Percentiles rank a stretch among this genome's conserved stretches.
These are phyloP conservation scores for Cataglyphis altisquamis DNA, from an alignment of 2,888 invertebrate genomes.

Conservation along the genomic window DNA sequence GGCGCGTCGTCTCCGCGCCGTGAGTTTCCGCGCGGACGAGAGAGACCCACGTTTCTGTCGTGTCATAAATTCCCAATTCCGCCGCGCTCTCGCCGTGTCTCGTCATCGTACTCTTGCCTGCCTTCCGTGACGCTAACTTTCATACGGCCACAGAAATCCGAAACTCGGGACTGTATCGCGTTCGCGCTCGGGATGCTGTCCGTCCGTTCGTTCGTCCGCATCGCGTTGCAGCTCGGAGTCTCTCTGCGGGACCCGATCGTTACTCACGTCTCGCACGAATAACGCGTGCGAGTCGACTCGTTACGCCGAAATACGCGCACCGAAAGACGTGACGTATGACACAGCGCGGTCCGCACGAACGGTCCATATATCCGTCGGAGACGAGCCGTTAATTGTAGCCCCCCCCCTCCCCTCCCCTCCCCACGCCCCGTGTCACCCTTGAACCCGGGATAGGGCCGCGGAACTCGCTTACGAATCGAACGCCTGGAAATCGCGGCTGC, in stretches of 20 bases:
- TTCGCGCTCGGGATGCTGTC: conserved; percentile 25
- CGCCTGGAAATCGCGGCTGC: conserved; percentile 8
- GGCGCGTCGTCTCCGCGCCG: conserved; percentile 68
- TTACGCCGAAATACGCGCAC: conserved; percentile 75
- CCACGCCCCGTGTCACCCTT: background rate
- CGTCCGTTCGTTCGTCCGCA: conserved; percentile 45
- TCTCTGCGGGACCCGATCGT: conserved; percentile 67
- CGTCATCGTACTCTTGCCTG: conserved; percentile 50
- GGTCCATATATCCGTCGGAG: conserved; percentile 74
- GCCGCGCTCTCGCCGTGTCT: conserved; percentile 49
- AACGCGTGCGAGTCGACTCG: conserved; percentile 75
- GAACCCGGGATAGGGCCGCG: background rate
- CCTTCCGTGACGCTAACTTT: conserved; percentile 67
- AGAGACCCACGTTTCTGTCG: conserved; percentile 57
- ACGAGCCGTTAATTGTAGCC: conserved; percentile 75
- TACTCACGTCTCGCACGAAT: conserved; percentile 73
- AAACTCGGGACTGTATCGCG: conserved; percentile 63
- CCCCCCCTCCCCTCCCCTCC: background rate
- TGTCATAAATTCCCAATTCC: conserved; percentile 82
- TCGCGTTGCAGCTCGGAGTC: conserved; percentile 61
- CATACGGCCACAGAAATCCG: conserved; percentile 71
- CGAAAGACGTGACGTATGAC: conserved; percentile 76
- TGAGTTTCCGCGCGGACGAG: conserved; percentile 35
- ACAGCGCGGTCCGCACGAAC: conserved; percentile 66
- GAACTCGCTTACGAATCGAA: conserved; percentile 43